Evolutionary conservation across 2,113 vertebrate genomes (phyloP), one percentile per base, ranked within the genome.

Genomic region (Syngnathus scovelli): DNA sequence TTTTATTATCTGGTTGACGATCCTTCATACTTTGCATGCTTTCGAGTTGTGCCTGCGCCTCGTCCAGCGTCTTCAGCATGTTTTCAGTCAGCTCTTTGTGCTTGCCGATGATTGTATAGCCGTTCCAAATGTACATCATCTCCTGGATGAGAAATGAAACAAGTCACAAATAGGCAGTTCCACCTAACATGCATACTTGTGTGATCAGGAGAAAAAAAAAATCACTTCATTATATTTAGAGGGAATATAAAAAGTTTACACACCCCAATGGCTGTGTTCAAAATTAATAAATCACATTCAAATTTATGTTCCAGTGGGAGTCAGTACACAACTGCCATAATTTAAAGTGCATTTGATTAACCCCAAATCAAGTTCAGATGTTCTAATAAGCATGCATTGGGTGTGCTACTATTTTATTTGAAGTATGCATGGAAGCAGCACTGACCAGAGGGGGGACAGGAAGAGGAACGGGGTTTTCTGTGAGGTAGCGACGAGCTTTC

Each of bases 71-170:
- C 67, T 93, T 89, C 79, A 99, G 90, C 90, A 99, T 98, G 71
- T 90, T 92, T 58, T 96, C 95, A 4, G 95, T 98, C 85, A 98
- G 87, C 74, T 94, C 92, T 68, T 87, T 93, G 82, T 95, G 93
- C 87, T 96, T 98, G 66, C 96, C 96, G 68, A 99, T 96, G 78
- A 99, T 94, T 46, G 96, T 94, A 0, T 97, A 99, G 71, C 95
- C 96, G 10, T 98, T 98, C 96, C 96, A 98, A 86, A 98, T 94
- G 88, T 98, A 99, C 97, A 99, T 98, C 95, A 98, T 98, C 86
- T 98, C 96, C 96, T 98, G 85, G 36, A 81, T 63, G 70, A 46
- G 64, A 52, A 62, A 12, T 19, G 46, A 7, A 66, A 19, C 0
- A 18, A 33, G 27, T 33, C 27, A 33, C 27, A 33, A 33, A 33